Evolutionary conservation across 2,797 vertebrate genomes (phyloP).

Genomic region (Bovichtus variegatus): DNA sequence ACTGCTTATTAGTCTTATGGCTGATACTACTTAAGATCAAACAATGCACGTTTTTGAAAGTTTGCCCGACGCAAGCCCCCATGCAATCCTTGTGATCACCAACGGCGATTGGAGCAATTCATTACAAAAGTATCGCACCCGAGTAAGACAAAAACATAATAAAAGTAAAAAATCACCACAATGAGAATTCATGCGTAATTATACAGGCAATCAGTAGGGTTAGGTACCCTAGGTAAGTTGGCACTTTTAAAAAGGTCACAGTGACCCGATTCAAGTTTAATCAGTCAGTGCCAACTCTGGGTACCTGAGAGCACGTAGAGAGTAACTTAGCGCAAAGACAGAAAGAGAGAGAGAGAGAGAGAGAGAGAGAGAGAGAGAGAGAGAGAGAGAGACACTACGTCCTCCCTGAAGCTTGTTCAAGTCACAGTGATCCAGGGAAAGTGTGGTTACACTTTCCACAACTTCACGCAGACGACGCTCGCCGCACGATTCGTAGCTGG

Average conservation of each 20-base stretch:
- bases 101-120: neutral
- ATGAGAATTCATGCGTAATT: neutral
- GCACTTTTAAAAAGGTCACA: too few species aligned
- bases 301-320: too few species aligned
- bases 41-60: too few species aligned
- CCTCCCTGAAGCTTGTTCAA: neutral
- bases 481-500: neutral
- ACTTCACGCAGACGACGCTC: neutral
- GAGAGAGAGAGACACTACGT: neutral
- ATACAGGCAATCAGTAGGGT: constrained; percentile 5
- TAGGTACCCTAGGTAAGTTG: too few species aligned
- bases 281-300: too few species aligned
- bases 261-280: too few species aligned
- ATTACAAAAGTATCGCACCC: neutral
- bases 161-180: neutral
- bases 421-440: neutral
- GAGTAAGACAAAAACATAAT: neutral
- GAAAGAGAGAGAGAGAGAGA: too few species aligned
- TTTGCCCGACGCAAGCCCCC: neutral
- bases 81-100: neutral
- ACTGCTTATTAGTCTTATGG: neutral
- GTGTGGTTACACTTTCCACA: neutral
- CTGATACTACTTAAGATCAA: neutral
- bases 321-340: too few species aligned
- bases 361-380: neutral